Conservation (phyloP, 1,140 invertebrate species). For the Reticulitermes speratus region DNA sequence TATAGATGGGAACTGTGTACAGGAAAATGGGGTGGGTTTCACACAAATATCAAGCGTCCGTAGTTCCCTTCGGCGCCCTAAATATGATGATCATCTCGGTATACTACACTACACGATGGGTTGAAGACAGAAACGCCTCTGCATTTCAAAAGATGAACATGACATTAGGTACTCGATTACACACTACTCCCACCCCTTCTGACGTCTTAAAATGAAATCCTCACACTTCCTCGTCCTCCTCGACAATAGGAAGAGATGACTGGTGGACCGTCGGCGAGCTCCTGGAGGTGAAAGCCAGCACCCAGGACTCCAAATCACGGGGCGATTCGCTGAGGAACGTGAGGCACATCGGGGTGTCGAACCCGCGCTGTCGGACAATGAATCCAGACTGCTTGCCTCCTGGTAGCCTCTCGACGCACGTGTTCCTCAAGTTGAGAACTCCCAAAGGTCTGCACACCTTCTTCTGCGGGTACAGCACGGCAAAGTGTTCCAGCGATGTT, state of each 20-base stretch:
- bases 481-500: conserved; percentile 65
- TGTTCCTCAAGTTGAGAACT: conserved; percentile 62
- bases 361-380: conserved; percentile 59
- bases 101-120: neutral
- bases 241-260: conserved; percentile 59
- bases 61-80: neutral
- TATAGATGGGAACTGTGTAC: neutral
- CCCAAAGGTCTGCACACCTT: conserved; percentile 61
- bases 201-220: neutral
- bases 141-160: neutral
- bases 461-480: conserved; percentile 65
- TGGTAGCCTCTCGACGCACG: conserved; percentile 52
- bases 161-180: neutral
- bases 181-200: too few species aligned
- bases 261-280: conserved; percentile 54
- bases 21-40: neutral
- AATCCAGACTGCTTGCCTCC: conserved; percentile 52
- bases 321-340: conserved; percentile 59
- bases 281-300: conserved; percentile 58
- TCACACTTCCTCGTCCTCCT: conserved; percentile 61
- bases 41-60: neutral
- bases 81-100: neutral
- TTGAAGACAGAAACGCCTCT: neutral
- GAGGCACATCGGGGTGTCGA: conserved; percentile 57
- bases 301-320: conserved; percentile 61